Percentiles rank a stretch among this genome's conserved stretches.
phyloP scores from a whole-genome alignment of 2,888 invertebrate genomes.

The Gymnoscelis rufifasciata region DNA sequence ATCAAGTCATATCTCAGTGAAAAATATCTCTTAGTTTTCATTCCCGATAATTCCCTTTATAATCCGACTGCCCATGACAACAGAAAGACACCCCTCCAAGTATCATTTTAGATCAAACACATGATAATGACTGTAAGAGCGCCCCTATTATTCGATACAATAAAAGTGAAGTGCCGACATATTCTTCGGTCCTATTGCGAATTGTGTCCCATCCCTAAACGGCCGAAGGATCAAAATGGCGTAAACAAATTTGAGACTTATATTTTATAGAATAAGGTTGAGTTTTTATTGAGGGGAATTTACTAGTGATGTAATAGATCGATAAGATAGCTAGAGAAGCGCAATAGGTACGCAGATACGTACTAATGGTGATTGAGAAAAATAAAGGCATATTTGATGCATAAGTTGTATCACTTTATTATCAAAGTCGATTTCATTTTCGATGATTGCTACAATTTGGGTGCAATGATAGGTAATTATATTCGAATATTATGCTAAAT shows the following conservation, averaged over 20 bases:
- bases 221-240: constrained; percentile 38
- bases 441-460: no score
- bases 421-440: no score
- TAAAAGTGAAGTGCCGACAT: constrained; percentile 79
- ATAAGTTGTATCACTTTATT: constrained; percentile 35
- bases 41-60: constrained; percentile 15
- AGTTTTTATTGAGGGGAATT: constrained; percentile 29
- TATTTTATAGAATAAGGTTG: constrained; percentile 17
- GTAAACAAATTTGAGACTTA: constrained; percentile 32
- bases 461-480: no score
- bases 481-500: no score
- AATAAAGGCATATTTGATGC: constrained; percentile 63
- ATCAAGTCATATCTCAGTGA: neutral
- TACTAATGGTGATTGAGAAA: constrained; percentile 79
- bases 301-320: constrained; percentile 53
- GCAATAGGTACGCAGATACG: constrained; percentile 70
- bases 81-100: constrained; percentile 53
- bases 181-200: constrained; percentile 74
- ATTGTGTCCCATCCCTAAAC: constrained; percentile 44
- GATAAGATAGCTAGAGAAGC: constrained; percentile 45
- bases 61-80: constrained; percentile 34
- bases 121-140: constrained; percentile 77
- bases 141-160: constrained; percentile 79
- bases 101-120: constrained; percentile 80
- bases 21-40: neutral